Base-by-base conservation (phyloP, 1,140 invertebrate genomes). In the Drosophila prosaltans region DNA sequence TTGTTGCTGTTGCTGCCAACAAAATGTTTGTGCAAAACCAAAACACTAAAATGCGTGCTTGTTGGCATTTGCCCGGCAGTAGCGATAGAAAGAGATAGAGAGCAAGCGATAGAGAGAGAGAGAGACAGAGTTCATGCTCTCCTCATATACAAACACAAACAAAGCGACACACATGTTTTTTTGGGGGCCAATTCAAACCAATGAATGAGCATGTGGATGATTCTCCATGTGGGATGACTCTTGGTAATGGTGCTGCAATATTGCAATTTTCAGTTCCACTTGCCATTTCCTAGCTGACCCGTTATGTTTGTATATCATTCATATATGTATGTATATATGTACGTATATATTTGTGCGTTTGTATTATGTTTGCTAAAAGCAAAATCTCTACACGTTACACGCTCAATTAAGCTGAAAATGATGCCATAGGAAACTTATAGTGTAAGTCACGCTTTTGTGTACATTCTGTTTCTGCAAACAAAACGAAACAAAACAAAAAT, bases 361-460 rank as follows among this genome's bases (percentile, higher is more conserved):
- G 43, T 64, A 65, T 65, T 36, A 48, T 74, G 62, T 62, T 72
- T 71, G 76, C 63, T 78, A 83, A 81, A 70, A 78, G 77, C 74
- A 66, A 78, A 78, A 83, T 80, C 78, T 78, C 59, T 76, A 71
- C 73, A 89, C 73, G 83, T 88, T 88, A 88, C 83, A 88, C 61
- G 83, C 83, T 80, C 83, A 88, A 88, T 88, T 88, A 88, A 89
- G 74, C 83, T 68, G 67, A 67, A 88, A 88, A 89, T 89, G 84
- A 88, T 85, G 78, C 77, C 69, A 72, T 78, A 72, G 83, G 70
- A 88, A 83, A 78, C 80, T 83, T 74, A 51, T 51, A 51, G 45
- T 51, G 45, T 51, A 78, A 88, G 84, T 88, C 83, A 88, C 78
- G 80, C 71, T 89, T 24, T 88, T 89, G 69, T 80, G 78, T 80